Evolutionary conservation across 2,113 vertebrate genomes (phyloP), one percentile per base, ranked within the genome.

Genomic region (Tragelaphus buxtoni): DNA sequence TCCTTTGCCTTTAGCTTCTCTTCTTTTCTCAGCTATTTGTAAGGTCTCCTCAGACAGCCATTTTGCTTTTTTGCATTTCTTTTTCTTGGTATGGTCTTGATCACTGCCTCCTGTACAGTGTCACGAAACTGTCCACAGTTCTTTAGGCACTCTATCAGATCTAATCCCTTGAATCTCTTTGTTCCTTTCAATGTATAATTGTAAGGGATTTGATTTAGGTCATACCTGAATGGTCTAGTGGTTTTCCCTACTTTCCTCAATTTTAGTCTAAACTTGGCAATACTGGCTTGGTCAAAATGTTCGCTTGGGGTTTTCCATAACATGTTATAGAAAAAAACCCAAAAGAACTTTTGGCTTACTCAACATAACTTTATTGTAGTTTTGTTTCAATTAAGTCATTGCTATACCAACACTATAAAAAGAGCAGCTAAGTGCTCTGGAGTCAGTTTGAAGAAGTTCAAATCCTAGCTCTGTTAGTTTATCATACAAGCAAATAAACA

Each of bases 391-490:
- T 90, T 88, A 92, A 58, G 58, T 85, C 56, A 90, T 6, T 87
- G 63, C 24, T 18, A 90, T n/a, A 90, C 9, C 10, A 83, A 74
- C 80, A 88, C 14, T 84, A 17, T 49, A 72, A 51, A 32, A 32
- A 61, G 11, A 61, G 79, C 9, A 80, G 85, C 72, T 92, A 93
- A n/a, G 5, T 85, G 16, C 55, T 88, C 65, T 84, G 63, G 18
- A 77, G 90, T 96, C n/a, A 92, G 51, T 86, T 69, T 30, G 32
- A 26, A 7, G 69, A 82, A 94, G 79, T 82, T 87, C 77, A 94
- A 94, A 88, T 72, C 42, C 30, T 28, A n/a, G 24, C 58, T 94
- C 55, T 58, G 13, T 61, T 49, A 81, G 32, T 89, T 65, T 69
- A 89, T 58, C 22, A 89, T 39, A 53, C 49, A 94, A 58, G 9